Base-by-base conservation (phyloP, 1,140 invertebrate species). In the Sarcophaga bullata region DNA sequence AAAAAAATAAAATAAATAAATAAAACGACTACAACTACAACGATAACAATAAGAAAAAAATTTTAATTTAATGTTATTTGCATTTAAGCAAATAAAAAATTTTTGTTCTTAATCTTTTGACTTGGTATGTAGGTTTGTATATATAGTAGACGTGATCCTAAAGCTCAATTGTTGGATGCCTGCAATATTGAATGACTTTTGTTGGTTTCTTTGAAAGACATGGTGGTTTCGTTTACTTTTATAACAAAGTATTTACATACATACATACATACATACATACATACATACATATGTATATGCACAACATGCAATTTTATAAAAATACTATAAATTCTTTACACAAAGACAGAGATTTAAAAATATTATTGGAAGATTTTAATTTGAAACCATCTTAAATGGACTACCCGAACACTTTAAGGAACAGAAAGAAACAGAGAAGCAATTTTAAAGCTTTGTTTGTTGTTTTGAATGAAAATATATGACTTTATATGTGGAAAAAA, bases 1-100 rank as follows among this genome's bases (percentile, higher is more conserved):
- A n/a, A n/a, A n/a, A n/a, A n/a, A n/a, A n/a, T n/a, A n/a, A n/a
- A n/a, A n/a, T n/a, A n/a, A 49, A 49, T n/a, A 37, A n/a, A 37
- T 37, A 37, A 37, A 37, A 37, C 25, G 25, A 37, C 25, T 37
- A 37, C 25, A 37, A 37, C 25, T 37, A 37, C 25, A 37, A 37
- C 25, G 25, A 37, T 37, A 46, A 0, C 19, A 46, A 46, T n/a
- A 73, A 76, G 7, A 13, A 6, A 4, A 76, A 76, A 10, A 76
- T 86, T 87, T 88, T 89, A 89, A 89, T 89, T 89, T 89, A 89
- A 89, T 89, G 87, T 89, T 89, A 89, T 89, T 89, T 89, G 86
- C 87, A 82, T 87, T 89, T 89, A 85, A 89, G 86, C 88, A 89
- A 87, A 89, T 89, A 89, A 89, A 89, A 86, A 89, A 89, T 88